phyloP scores from a whole-genome alignment of 1,140 invertebrate species.

The Drosophila navojoa region DNA sequence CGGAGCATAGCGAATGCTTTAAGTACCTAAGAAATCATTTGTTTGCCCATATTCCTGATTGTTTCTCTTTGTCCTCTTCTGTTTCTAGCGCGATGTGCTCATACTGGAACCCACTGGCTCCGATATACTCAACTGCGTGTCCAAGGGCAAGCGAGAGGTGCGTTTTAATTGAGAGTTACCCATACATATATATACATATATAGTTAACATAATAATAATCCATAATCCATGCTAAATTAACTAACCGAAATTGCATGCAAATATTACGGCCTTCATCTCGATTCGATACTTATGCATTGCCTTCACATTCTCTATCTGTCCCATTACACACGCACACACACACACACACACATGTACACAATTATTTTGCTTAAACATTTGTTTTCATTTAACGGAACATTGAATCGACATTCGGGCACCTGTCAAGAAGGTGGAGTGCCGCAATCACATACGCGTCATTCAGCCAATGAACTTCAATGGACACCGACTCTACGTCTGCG shows the following conservation, averaged over 20 bases:
- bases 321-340: slow-evolving; percentile 38
- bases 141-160: slow-evolving; percentile 91
- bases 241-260: slow-evolving; percentile 23
- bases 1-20: neutral
- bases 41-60: neutral
- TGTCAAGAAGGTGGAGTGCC: slow-evolving; percentile 90
- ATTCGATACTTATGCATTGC: slow-evolving; percentile 50
- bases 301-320: slow-evolving; percentile 32
- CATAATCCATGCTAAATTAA: slow-evolving; percentile 33
- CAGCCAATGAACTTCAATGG: slow-evolving; percentile 91
- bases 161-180: slow-evolving; percentile 55
- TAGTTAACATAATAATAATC: neutral
- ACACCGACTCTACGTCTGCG: slow-evolving; percentile 91
- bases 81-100: slow-evolving; percentile 88
- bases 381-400: slow-evolving; percentile 35
- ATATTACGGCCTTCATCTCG: slow-evolving; percentile 39
- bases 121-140: slow-evolving; percentile 90
- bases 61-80: neutral
- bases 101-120: slow-evolving; percentile 88
- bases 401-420: slow-evolving; percentile 40
- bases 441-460: slow-evolving; percentile 93
- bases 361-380: slow-evolving; percentile 46
- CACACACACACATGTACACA: slow-evolving; percentile 34
- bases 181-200: neutral
- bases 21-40: slow-evolving; percentile 1